These are phyloP conservation scores for Salticus scenicus DNA, from an alignment of 2,888 invertebrate species.

Conservation along the genomic window DNA sequence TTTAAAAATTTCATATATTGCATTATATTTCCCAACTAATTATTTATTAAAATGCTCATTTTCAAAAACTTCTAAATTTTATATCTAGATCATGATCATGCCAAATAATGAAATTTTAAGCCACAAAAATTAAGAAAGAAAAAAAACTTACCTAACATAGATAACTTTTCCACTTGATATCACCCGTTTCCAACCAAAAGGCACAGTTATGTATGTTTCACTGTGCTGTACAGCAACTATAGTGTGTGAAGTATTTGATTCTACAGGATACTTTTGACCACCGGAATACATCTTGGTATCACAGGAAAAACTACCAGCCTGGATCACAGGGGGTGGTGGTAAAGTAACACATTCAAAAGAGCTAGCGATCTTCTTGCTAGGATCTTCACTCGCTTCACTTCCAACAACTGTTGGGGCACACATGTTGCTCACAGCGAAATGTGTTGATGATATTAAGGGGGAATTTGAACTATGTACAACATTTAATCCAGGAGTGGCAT, in stretches of 20 bases:
- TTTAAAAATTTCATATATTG: no score
- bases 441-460: slow-evolving; percentile 16
- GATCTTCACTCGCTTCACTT: slow-evolving; percentile 10
- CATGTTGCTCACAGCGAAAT: slow-evolving; percentile 35
- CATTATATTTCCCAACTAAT: no score
- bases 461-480: slow-evolving; percentile 26
- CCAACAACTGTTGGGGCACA: slow-evolving; percentile 34
- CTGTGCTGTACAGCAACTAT: slow-evolving; percentile 35
- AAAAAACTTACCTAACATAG: slow-evolving; percentile 83
- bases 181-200: slow-evolving; percentile 86
- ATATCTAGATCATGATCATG: no score
- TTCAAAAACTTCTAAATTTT: no score
- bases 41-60: no score
- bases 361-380: slow-evolving; percentile 23
- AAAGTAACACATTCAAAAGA: slow-evolving; percentile 13
- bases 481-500: slow-evolving; percentile 28
- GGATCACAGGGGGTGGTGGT: slow-evolving; percentile 1
- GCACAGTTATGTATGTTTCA: slow-evolving; percentile 79
- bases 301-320: slow-evolving; percentile 9
- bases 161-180: slow-evolving; percentile 83
- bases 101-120: background rate
- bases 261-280: slow-evolving; percentile 39
- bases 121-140: background rate
- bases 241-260: slow-evolving; percentile 14
- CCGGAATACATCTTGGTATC: slow-evolving; percentile 42